Percentiles rank a stretch among this genome's conserved stretches.
Conservation (phyloP, 1,140 invertebrate genomes). For the Leptonema lineaticorne region DNA sequence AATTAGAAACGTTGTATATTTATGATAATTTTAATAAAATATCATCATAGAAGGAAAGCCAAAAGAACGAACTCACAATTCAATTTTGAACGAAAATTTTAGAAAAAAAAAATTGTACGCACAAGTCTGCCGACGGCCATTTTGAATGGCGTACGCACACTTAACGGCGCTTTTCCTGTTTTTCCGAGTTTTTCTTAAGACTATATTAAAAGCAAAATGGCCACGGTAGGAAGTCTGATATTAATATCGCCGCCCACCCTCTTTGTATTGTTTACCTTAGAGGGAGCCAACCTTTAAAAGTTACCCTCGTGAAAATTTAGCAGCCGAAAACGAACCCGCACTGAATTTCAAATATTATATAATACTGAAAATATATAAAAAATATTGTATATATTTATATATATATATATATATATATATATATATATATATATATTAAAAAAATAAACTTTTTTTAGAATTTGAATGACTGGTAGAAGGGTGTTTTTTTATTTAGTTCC, state of each 20-base stretch:
- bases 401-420: too few species aligned
- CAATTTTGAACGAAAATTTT: background rate
- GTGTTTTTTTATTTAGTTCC: too few species aligned
- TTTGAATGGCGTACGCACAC: constrained; percentile 30
- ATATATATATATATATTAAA: too few species aligned
- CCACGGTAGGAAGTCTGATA: constrained; percentile 37
- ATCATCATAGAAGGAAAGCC: too few species aligned
- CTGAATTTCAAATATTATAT: too few species aligned
- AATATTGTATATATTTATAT: too few species aligned
- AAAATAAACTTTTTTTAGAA: too few species aligned
- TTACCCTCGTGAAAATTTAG: constrained; percentile 19
- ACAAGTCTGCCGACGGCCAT: background rate
- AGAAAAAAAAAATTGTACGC: background rate
- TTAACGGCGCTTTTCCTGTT: constrained; percentile 21
- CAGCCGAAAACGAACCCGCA: background rate
- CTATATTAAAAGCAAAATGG: constrained; percentile 41
- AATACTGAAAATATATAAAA: too few species aligned
- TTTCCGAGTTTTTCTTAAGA: constrained; percentile 32
- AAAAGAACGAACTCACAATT: too few species aligned
- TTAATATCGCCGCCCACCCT: constrained; percentile 39
- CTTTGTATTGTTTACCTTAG: constrained; percentile 25
- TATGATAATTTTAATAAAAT: too few species aligned
- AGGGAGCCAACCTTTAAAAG: constrained; percentile 24
- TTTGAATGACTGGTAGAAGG: too few species aligned
- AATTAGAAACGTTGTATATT: too few species aligned